Conservation (phyloP, 1,140 invertebrate species). For the Drosophila rhopaloa region DNA sequence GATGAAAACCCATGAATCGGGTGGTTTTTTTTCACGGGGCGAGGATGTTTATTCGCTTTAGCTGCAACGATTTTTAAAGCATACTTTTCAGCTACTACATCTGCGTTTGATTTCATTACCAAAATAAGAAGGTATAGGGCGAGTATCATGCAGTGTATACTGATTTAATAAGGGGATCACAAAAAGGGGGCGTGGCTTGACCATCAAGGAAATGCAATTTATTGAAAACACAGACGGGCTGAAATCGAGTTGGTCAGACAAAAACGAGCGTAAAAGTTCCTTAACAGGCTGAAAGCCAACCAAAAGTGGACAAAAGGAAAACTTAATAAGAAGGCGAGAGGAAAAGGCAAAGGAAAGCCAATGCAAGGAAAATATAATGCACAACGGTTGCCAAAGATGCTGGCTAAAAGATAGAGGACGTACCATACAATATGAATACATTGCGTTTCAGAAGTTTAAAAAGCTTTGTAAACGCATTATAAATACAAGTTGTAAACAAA, state of each 20-base stretch:
- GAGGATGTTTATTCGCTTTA: constrained; percentile 7
- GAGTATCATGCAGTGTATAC: constrained; percentile 52
- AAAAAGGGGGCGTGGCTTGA: constrained; percentile 29
- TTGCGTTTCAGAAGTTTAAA: background rate
- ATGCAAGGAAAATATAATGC: constrained; percentile 10
- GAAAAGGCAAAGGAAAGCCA: background rate
- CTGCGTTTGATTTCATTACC: constrained; percentile 40
- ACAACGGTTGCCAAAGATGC: constrained; percentile 11
- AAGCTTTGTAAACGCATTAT: background rate
- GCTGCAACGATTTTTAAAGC: constrained; percentile 41
- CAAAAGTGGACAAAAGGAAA: constrained; percentile 13
- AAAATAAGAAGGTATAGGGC: background rate
- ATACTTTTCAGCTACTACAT: constrained; percentile 27
- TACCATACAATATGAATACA: background rate
- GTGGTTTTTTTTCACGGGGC: constrained; percentile 4
- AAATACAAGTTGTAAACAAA: too few relatives aligned
- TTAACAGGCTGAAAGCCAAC: constrained; percentile 60
- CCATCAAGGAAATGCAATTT: constrained; percentile 79
- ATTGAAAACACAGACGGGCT: constrained; percentile 1
- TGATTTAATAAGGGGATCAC: constrained; percentile 77
- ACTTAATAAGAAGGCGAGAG: constrained; percentile 9
- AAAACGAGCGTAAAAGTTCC: constrained; percentile 73
- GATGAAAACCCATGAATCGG: constrained; percentile 25
- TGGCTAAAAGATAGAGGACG: background rate
- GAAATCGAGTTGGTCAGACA: constrained; percentile 17